Evolutionary conservation across 2,113 vertebrate species (phyloP), one percentile per base, ranked within the genome.

Genomic region (Protobothrops flavoviridis): DNA sequence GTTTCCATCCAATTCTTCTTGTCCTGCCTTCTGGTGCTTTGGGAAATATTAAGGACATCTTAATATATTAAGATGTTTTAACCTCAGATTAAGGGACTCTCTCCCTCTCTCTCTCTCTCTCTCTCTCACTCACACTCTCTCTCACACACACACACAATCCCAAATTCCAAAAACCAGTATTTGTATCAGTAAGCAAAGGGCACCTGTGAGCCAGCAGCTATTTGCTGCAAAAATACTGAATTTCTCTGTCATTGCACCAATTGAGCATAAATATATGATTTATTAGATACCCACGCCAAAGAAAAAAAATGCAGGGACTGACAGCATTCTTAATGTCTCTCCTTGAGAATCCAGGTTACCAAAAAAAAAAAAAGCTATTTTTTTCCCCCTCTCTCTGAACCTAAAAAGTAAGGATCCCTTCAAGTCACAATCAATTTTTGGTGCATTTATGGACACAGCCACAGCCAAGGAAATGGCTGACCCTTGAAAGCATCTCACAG

Each of bases 141-240:
- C 29, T 2, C 64, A 1, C 26, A 43, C 91, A 87, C 96, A 93
- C 94, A 95, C 93, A 95, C 48, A 55, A 55, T 9, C 91, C 4
- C 59, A 94, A 94, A 69, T 64, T 26, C 64, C 4, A 15, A 74
- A n/a, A 15, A 5, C n/a, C 64, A 74, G n/a, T 33, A 33, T 33
- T 74, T 17, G 17, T 2, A 74, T 13, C 64, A 74, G 2, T 17
- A 5, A n/a, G n/a, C n/a, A 85, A 96, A 96, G 91, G 94, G 93
- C 93, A 95, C 95, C 57, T 48, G 91, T 94, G 93, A 94, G 1
- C 69, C 5, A 48, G 57, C 39, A 45, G 33, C 26, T 90, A 33
- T 91, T 88, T 57, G 11, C 87, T 95, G 81, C 92, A 92, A 85
- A 93, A 59, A 92, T 94, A 94, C 59, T 93, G 93, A 87, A 43